Evolutionary conservation across 92 coral and sea anemone species (phyloP).

Genomic region (Zoanthus sansibaricus): DNA sequence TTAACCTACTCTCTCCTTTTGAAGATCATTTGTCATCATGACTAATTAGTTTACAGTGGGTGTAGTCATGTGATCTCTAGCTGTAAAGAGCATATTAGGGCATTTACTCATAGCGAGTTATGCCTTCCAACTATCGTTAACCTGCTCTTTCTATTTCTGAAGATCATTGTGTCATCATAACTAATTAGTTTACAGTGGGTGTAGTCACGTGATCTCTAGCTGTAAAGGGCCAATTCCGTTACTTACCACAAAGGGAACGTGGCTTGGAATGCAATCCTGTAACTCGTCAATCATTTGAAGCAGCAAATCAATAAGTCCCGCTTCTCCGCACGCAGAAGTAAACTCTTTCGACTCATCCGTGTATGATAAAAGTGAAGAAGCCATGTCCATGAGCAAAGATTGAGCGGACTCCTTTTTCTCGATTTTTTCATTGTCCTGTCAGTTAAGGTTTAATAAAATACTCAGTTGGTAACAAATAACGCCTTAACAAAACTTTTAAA

Average conservation of each 20-base stretch:
- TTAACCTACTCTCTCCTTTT: too few relatives aligned
- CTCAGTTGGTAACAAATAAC: background rate
- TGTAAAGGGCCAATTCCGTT: background rate
- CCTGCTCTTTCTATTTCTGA: too few relatives aligned
- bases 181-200: too few relatives aligned
- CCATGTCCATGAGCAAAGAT: background rate
- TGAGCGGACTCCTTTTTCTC: background rate
- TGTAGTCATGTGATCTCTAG: too few relatives aligned
- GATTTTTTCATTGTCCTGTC: background rate
- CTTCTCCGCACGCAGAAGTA: background rate
- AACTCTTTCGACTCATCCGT: background rate
- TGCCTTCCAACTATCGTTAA: too few relatives aligned
- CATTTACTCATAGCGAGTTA: too few relatives aligned
- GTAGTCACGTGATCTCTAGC: too few relatives aligned
- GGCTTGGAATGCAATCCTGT: slow-evolving; percentile 2
- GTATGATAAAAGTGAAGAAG: background rate
- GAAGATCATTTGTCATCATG: too few relatives aligned
- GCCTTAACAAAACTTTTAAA: too few relatives aligned
- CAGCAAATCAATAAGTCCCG: background rate
- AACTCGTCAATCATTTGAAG: background rate
- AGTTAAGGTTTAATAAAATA: background rate
- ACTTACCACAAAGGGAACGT: slow-evolving; percentile 21
- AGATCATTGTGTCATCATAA: too few relatives aligned
- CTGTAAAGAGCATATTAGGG: too few relatives aligned
- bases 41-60: too few relatives aligned